Evolutionary conservation across 2,888 invertebrate genomes (phyloP), one percentile per base, ranked within the genome.

Genomic region (Agrilus mali): DNA sequence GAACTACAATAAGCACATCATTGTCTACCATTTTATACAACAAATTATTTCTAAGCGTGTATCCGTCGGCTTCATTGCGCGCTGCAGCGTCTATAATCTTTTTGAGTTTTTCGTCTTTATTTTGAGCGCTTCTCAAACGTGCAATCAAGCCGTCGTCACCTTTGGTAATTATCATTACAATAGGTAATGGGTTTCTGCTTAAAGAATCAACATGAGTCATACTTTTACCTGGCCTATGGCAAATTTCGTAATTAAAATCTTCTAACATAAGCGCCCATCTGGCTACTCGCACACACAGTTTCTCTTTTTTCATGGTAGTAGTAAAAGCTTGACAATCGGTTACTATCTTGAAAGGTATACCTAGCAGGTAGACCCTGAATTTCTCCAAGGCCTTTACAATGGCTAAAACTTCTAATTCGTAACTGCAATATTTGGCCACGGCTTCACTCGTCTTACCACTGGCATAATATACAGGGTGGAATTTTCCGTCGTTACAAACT

Each of bases 1-100:
- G 60, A 12, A 62, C 50, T 0, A 60, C 58, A 6, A 62, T 43
- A 4, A 22, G 12, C 8, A 34, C 14, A 13, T 13, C 34, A n/a
- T 40, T 35, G 2, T 36, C 35, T 3, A 34, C 7, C 1, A 33
- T 20, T 40, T 40, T 33, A 5, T 34, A 40, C 34, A 43, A 27
- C 12, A 44, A 10, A 33, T 36, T 32, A 13, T 34, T 36, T 14
- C 39, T 41, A 6, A 27, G 8, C 10, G 10, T 27, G 10, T 3
- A 27, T 27, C 27, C 10, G 20, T 37, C 12, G 32, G 10, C 14
- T 36, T 37, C 13, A 32, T 16, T 12, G 33, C 37, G 7, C 32
- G 32, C 7, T 33, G 17, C 17, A 5, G 27, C 27, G 27, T 8
- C 27, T 27, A 10, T 6, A 7, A 22, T 22, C 6, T 27, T 27